Evolutionary conservation across 2,113 vertebrate species (phyloP).

Genomic region (Todiramphus saurophagus): DNA sequence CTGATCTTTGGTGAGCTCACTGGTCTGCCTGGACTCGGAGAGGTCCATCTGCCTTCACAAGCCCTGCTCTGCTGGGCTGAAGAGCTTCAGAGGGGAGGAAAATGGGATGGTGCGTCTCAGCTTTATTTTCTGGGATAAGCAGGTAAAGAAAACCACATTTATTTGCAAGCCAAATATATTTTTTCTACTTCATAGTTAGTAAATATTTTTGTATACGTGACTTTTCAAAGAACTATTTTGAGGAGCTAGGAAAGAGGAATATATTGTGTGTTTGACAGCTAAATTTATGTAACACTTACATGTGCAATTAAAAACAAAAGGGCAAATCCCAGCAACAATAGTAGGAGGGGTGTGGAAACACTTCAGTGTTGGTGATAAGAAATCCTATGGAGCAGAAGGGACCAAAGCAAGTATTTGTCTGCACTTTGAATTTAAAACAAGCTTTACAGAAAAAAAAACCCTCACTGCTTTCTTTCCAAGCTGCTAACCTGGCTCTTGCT

Average conservation of each 20-base stretch:
- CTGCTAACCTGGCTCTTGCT: neutral
- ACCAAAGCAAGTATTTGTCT: neutral
- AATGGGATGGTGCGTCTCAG: neutral
- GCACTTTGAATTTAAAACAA: neutral
- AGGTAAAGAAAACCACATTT: neutral
- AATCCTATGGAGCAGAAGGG: neutral
- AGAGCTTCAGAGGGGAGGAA: neutral
- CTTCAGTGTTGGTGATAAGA: neutral
- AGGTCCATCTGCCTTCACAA: neutral
- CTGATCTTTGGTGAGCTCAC: neutral
- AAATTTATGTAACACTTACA: neutral
- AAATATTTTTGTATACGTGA: constrained; percentile 66
- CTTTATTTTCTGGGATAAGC: neutral
- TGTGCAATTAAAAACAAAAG: neutral
- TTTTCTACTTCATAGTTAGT: constrained; percentile 5
- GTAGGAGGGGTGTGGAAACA: neutral
- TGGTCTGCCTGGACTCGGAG: neutral
- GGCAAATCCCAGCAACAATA: neutral
- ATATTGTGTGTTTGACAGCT: neutral
- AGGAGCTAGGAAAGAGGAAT: neutral
- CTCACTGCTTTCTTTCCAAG: neutral
- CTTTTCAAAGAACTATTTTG: constrained; percentile 40
- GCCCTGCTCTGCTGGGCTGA: neutral
- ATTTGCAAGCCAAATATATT: neutral
- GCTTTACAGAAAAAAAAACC: neutral